These are phyloP conservation scores for Ceratoteleas bidentatus DNA, from an alignment of 1,140 invertebrate genomes.

Conservation along the genomic window DNA sequence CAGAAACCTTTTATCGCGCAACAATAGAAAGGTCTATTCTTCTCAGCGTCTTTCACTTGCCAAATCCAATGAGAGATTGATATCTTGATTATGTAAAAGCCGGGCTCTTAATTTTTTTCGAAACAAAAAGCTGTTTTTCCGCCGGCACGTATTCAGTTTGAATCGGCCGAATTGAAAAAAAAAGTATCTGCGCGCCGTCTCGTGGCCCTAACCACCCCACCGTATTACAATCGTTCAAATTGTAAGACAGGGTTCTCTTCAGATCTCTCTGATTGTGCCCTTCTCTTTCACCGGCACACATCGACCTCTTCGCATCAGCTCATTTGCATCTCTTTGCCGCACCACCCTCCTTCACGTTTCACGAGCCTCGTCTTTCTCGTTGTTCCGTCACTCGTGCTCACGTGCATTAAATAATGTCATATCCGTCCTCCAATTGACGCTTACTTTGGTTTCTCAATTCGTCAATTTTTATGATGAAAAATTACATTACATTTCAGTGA, in stretches of 20 bases:
- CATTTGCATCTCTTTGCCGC: slow-evolving; percentile 69
- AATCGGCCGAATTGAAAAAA: slow-evolving; percentile 27
- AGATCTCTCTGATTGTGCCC: slow-evolving; percentile 45
- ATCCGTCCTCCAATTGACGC: no score
- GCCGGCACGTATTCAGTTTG: slow-evolving; percentile 25
- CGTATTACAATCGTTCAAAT: slow-evolving; percentile 57
- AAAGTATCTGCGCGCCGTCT: slow-evolving; percentile 29
- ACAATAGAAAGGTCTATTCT: slow-evolving; percentile 49
- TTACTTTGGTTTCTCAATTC: no score
- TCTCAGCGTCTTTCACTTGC: slow-evolving; percentile 46
- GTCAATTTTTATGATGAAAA: no score
- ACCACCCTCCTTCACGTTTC: slow-evolving; percentile 44
- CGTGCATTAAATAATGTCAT: no score
- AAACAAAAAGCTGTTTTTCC: slow-evolving; percentile 38
- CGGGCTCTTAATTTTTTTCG: slow-evolving; percentile 39
- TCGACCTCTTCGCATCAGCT: slow-evolving; percentile 58
- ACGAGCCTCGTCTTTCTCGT: slow-evolving; percentile 32
- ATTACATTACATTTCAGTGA: no score
- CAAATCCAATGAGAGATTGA: slow-evolving; percentile 48
- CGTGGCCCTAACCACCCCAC: no score
- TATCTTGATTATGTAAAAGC: slow-evolving; percentile 54
- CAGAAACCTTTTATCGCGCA: slow-evolving; percentile 52
- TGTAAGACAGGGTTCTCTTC: slow-evolving; percentile 50
- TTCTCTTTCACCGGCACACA: slow-evolving; percentile 34
- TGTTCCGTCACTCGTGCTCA: no score